Percentiles rank a stretch among this genome's conserved stretches.
Conservation (phyloP, 2,797 vertebrate genomes). For the Phyllotis vaccarum region DNA sequence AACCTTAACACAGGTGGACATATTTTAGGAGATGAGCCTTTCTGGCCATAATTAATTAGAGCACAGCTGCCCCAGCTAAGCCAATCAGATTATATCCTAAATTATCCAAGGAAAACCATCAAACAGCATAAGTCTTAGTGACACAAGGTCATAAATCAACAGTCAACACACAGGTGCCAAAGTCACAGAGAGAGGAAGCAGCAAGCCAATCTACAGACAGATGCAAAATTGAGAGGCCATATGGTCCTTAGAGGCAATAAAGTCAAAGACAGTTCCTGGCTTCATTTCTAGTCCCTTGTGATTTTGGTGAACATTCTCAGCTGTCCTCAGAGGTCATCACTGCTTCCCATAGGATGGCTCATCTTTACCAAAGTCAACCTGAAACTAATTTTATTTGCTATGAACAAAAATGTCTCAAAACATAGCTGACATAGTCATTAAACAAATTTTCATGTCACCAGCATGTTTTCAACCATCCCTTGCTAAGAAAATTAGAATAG, state of each 20-base stretch:
- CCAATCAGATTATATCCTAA: background rate
- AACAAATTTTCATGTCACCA: background rate
- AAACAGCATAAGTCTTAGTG: background rate
- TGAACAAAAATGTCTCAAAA: background rate
- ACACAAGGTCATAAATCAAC: slow-evolving; percentile 22
- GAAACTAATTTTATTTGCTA: background rate
- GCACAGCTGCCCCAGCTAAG: background rate
- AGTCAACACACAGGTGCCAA: background rate
- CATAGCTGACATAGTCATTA: background rate
- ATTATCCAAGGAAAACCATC: background rate
- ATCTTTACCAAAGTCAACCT: background rate
- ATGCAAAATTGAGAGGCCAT: slow-evolving; percentile 17
- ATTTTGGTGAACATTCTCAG: background rate
- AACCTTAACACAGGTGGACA: background rate
- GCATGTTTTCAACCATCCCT: background rate
- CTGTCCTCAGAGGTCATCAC: background rate
- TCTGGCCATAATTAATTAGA: background rate
- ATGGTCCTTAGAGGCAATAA: background rate
- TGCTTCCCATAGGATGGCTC: background rate
- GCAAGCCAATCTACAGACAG: slow-evolving; percentile 2
- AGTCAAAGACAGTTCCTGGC: background rate
- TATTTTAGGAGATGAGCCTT: background rate
- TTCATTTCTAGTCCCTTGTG: slow-evolving; percentile 1
- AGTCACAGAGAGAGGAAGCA: background rate
- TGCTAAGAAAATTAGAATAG: background rate